phyloP scores from a whole-genome alignment of 2,888 invertebrate species.

The Athrips mouffetella region DNA sequence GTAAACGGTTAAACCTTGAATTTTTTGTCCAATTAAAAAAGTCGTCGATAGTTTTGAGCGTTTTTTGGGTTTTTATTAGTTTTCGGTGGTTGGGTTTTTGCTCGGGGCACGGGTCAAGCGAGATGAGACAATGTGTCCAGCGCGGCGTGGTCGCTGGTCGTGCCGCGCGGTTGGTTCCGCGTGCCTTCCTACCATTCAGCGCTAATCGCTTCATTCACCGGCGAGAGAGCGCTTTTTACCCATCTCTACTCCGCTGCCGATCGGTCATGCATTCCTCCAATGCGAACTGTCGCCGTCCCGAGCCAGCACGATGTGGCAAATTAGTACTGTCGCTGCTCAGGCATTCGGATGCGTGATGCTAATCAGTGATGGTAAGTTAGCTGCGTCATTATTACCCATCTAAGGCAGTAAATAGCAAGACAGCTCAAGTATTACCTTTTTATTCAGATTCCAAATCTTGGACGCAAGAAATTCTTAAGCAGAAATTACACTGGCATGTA shows the following conservation, averaged over 20 bases:
- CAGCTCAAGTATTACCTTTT: background rate
- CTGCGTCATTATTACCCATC: slow-evolving; percentile 8
- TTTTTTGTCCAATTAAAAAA: slow-evolving; percentile 67
- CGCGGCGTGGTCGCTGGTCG: slow-evolving; percentile 57
- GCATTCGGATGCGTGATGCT: slow-evolving; percentile 11
- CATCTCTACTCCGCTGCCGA: slow-evolving; percentile 48
- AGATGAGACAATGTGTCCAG: slow-evolving; percentile 64
- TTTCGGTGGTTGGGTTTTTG: slow-evolving; percentile 58
- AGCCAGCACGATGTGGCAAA: slow-evolving; percentile 46
- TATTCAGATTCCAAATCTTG: slow-evolving; percentile 3
- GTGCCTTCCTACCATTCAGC: slow-evolving; percentile 70
- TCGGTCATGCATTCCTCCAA: slow-evolving; percentile 74
- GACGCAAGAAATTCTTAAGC: background rate
- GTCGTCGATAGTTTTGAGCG: slow-evolving; percentile 44
- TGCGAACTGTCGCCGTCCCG: slow-evolving; percentile 44
- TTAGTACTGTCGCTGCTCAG: slow-evolving; percentile 29
- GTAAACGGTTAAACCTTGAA: slow-evolving; percentile 47
- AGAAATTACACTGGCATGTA: background rate
- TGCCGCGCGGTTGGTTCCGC: slow-evolving; percentile 65
- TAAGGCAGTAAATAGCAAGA: background rate
- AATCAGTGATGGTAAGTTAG: slow-evolving; percentile 14
- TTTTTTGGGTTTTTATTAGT: slow-evolving; percentile 48
- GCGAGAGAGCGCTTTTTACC: slow-evolving; percentile 56
- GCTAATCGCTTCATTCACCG: slow-evolving; percentile 76
- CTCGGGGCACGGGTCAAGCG: slow-evolving; percentile 74